Evolutionary conservation across 2,888 invertebrate genomes (phyloP).

Genomic region (Cheilosia pagana): DNA sequence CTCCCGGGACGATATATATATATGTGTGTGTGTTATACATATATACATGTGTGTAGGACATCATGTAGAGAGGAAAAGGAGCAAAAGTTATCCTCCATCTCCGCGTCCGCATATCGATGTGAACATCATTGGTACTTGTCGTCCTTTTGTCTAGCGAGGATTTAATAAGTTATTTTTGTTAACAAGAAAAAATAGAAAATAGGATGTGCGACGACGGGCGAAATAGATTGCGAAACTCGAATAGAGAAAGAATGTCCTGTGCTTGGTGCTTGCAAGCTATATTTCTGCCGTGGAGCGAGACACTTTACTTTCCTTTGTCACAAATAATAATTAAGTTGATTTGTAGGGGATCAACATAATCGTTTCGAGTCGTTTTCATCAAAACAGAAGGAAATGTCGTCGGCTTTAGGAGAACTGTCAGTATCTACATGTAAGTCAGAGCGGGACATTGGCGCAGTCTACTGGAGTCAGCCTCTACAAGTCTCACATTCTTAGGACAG

Average conservation of each 20-base stretch:
- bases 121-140: constrained; percentile 63
- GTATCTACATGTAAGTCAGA: too few relatives aligned
- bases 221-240: constrained; percentile 10
- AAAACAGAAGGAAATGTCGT: too few relatives aligned
- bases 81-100: constrained; percentile 17
- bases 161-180: constrained; percentile 68
- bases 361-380: too few relatives aligned
- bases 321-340: too few relatives aligned
- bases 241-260: constrained; percentile 35
- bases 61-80: constrained; percentile 4
- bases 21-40: constrained; percentile 37
- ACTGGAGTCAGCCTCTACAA: too few relatives aligned
- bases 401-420: too few relatives aligned
- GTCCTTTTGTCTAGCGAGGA: constrained; percentile 62
- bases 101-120: constrained; percentile 26
- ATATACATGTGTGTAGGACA: constrained; percentile 52
- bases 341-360: too few relatives aligned
- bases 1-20: constrained; percentile 1
- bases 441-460: too few relatives aligned
- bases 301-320: too few relatives aligned
- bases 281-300: background rate
- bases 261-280: constrained; percentile 45
- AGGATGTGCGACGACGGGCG: constrained; percentile 1
- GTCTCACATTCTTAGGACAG: too few relatives aligned
- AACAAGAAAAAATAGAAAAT: constrained; percentile 30